Base-by-base conservation (phyloP, 2,113 vertebrate species). In the Colaptes auratus region DNA sequence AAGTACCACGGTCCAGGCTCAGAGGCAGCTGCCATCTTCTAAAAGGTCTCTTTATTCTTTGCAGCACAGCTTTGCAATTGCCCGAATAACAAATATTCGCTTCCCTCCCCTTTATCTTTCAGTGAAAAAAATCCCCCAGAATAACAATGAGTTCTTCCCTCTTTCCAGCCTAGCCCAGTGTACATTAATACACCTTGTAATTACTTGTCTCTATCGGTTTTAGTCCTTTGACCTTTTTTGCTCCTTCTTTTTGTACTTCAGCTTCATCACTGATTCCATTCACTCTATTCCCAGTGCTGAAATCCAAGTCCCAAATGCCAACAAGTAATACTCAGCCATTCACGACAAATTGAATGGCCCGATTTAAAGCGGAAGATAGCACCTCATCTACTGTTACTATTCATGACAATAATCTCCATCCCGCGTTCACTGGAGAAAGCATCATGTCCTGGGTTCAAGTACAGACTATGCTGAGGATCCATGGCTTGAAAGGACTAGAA, bases 221-320 rank as follows among this genome's bases (percentile, higher is more conserved):
- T 96, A 96, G 89, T 96, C 94, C 86, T 97, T 96, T 96, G 94
- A 88, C 95, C 94, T 96, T 95, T 97, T 97, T 96, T 97, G 55
- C 96, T 97, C 92, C 76, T 95, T 96, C 88, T 96, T 96, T 97
- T 98, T 98, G 96, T 98, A 77, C 91, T 91, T 78, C 82, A 96
- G 92, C 97, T 98, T 98, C 96, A 97, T 97, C 94, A 97, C 92
- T 95, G 89, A 97, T 96, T 94, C 94, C 92, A 95, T 96, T 95
- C 92, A 96, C 94, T 96, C 95, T 77, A 90, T 98, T 98, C 97
- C 96, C 98, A 98, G 97, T 28, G 94, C 98, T 98, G 98, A 98
- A 98, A 98, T 97, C 97, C 96, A 98, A 98, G 97, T 98, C 98
- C 96, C 96, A 97, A 97, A 97, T 95, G 96, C 84, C 97, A 95